Conservation (phyloP, 2,797 vertebrate species). For the Micropoecilia bifurca region DNA sequence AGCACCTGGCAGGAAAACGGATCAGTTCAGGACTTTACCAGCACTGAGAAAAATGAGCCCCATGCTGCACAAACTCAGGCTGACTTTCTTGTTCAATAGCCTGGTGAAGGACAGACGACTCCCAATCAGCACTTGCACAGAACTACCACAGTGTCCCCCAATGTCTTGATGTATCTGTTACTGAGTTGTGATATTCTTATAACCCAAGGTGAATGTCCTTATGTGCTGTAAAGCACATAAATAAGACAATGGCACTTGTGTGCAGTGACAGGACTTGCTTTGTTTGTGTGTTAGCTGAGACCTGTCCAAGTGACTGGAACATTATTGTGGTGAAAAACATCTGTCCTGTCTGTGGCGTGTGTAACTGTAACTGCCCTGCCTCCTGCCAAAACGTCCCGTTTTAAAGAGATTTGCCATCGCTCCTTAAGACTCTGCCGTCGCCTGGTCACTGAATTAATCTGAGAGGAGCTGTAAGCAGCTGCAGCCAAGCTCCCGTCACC, state of each 20-base stretch:
- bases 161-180: conserved; percentile 21
- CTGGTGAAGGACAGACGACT: conserved; percentile 1
- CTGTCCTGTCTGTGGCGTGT: conserved; percentile 39
- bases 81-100: conserved; percentile 21
- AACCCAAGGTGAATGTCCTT: background rate
- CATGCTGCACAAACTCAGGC: conserved; percentile 46
- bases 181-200: conserved; percentile 6
- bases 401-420: conserved; percentile 54
- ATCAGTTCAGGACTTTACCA: conserved; percentile 61
- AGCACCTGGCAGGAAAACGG: conserved; percentile 55
- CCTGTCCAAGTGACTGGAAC: conserved; percentile 16
- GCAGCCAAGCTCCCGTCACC: conserved; percentile 36
- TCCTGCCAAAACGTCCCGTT: conserved; percentile 45
- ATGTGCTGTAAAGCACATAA: conserved; percentile 3
- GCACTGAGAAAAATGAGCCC: conserved; percentile 64
- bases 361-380: conserved; percentile 40
- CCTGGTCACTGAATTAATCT: conserved; percentile 47
- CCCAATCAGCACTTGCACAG: conserved; percentile 20
- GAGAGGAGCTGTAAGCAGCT: conserved; percentile 34
- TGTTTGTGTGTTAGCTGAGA: conserved; percentile 11
- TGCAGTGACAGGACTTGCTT: conserved; percentile 4
- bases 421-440: conserved; percentile 55
- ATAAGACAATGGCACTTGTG: background rate
- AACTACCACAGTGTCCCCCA: conserved; percentile 16
- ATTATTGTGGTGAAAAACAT: conserved; percentile 37